These are phyloP conservation scores for Propithecus perrieri DNA, from an alignment of 2,797 vertebrate genomes.

Conservation along the genomic window DNA sequence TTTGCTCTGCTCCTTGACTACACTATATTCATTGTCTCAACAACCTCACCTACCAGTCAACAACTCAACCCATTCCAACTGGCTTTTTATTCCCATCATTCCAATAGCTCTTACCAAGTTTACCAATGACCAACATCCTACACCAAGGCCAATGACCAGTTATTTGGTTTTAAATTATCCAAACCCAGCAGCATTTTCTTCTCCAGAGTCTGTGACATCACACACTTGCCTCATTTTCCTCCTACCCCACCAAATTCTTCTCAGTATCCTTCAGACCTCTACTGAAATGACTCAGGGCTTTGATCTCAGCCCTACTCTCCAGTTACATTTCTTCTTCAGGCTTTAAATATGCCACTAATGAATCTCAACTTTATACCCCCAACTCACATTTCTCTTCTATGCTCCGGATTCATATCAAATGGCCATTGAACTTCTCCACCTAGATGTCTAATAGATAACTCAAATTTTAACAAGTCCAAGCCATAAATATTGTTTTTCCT, in stretches of 20 bases:
- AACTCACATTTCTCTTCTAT: neutral
- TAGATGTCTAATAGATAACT: neutral
- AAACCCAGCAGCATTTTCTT: neutral
- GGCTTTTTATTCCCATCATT: neutral
- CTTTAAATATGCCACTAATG: neutral
- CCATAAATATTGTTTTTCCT: neutral
- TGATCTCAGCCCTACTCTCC: neutral
- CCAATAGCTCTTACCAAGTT: neutral
- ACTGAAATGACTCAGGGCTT: neutral
- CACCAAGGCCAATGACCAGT: neutral
- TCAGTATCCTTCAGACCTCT: neutral
- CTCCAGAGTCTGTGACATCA: neutral
- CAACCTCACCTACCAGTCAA: neutral
- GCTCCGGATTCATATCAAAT: neutral
- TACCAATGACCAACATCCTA: neutral
- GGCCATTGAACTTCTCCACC: neutral
- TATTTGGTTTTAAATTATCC: neutral
- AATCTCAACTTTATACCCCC: neutral
- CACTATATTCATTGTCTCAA: neutral
- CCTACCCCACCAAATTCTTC: neutral
- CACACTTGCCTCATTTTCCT: neutral
- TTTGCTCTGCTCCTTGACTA: neutral
- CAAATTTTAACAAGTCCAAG: neutral
- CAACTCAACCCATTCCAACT: neutral
- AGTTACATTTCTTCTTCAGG: neutral